phyloP scores from a whole-genome alignment of 2,113 vertebrate genomes.

The Bambusicola thoracicus region DNA sequence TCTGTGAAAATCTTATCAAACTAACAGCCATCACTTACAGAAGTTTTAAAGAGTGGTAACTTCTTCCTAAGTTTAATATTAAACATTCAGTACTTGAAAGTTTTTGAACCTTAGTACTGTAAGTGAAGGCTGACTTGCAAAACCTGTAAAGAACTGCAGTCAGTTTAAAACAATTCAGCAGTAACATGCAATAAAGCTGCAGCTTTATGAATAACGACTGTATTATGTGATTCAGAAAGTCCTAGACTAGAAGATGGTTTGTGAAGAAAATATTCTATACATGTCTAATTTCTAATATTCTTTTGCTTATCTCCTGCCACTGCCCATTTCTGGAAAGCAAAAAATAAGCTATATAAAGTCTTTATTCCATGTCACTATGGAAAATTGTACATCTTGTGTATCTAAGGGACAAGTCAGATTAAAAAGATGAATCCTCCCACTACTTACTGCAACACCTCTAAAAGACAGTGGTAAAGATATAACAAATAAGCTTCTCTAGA shows the following conservation, averaged over 20 bases:
- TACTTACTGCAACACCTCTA: not conserved
- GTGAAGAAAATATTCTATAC: not conserved
- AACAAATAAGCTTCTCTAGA: not conserved
- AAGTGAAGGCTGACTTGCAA: not conserved
- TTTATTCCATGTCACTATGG: not conserved
- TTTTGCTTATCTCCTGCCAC: not conserved
- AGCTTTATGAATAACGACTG: not conserved
- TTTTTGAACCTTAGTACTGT: not conserved
- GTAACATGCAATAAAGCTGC: not conserved
- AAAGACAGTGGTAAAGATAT: not conserved
- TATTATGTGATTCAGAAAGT: not conserved
- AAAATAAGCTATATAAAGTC: not conserved
- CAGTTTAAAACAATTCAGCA: not conserved
- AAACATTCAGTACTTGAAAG: not conserved
- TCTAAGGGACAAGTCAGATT: not conserved
- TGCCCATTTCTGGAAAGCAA: not conserved
- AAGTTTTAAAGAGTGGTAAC: not conserved
- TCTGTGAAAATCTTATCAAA: not conserved
- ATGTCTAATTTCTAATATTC: not conserved
- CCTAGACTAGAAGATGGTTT: not conserved
- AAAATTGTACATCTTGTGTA: not conserved
- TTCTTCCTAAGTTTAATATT: not conserved
- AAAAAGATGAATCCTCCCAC: not conserved
- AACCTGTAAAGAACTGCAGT: not conserved
- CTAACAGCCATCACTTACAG: not conserved